These are phyloP conservation scores for Rhinolophus ferrumequinum DNA, from an alignment of 2,113 vertebrate genomes.

Conservation along the genomic window DNA sequence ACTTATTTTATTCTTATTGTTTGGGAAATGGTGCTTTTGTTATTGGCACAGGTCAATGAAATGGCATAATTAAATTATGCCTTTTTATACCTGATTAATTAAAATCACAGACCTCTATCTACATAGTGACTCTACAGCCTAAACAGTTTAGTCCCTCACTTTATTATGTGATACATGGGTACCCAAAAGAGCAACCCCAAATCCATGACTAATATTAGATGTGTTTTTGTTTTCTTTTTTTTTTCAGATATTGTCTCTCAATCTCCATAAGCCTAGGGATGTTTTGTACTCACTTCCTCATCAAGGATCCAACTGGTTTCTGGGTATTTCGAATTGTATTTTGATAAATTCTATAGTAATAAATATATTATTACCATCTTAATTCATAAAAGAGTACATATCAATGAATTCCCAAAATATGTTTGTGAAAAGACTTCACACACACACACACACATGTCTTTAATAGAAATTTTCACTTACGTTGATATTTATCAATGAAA, in stretches of 20 bases:
- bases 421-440: neutral
- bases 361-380: neutral
- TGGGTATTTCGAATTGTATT: neutral
- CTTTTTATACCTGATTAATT: neutral
- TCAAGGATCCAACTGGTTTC: neutral
- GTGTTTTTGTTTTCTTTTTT: neutral
- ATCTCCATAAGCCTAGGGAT: neutral
- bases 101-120: slow-evolving; percentile 6
- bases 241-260: neutral
- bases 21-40: neutral
- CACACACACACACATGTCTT: neutral
- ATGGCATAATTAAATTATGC: neutral
- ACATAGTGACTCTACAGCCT: neutral
- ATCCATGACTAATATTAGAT: neutral
- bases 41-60: neutral
- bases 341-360: neutral
- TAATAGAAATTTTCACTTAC: neutral
- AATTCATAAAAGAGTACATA: neutral
- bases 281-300: neutral
- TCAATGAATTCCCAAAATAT: neutral
- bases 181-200: neutral
- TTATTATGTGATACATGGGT: neutral
- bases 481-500: neutral
- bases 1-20: neutral
- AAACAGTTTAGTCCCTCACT: neutral